Evolutionary conservation across 1,140 invertebrate genomes (phyloP).

Genomic region (Venustaconcha ellipsiformis): DNA sequence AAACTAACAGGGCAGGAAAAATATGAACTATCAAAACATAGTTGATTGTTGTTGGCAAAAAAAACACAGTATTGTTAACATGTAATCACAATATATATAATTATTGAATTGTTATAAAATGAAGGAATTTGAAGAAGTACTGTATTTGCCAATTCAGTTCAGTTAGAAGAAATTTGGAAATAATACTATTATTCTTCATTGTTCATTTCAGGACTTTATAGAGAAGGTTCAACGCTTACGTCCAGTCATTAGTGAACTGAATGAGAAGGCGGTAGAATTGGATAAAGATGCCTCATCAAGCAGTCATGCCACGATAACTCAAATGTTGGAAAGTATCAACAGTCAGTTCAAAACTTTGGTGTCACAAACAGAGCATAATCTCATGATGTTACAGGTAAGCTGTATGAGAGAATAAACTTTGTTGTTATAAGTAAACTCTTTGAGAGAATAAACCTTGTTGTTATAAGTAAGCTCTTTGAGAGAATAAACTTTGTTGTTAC

Average conservation of each 20-base stretch:
- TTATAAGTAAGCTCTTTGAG: background rate
- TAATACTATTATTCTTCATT: background rate
- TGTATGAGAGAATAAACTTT: too few relatives aligned
- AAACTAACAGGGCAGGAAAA: too few relatives aligned
- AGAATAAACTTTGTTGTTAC: too few relatives aligned
- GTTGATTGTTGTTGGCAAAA: too few relatives aligned
- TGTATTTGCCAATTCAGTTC: too few relatives aligned
- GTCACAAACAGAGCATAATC: constrained; percentile 46
- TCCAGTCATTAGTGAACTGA: constrained; percentile 74
- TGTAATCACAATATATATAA: too few relatives aligned
- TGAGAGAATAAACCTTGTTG: background rate
- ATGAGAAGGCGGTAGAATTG: constrained; percentile 77
- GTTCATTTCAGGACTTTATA: constrained; percentile 39
- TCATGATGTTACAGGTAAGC: constrained; percentile 42
- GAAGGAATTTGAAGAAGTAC: too few relatives aligned
- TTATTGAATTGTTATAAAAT: too few relatives aligned
- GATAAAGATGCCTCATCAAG: constrained; percentile 75
- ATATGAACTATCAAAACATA: too few relatives aligned
- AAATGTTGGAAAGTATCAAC: constrained; percentile 74
- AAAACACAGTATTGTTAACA: too few relatives aligned
- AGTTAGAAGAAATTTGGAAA: too few relatives aligned
- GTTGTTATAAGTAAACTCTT: too few relatives aligned
- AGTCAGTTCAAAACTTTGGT: constrained; percentile 46
- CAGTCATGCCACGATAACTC: constrained; percentile 76
- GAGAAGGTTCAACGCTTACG: constrained; percentile 40